Percentiles rank a stretch among this genome's conserved stretches.
These are phyloP conservation scores for Garra rufa DNA, from an alignment of 2,113 vertebrate species.

Conservation along the genomic window DNA sequence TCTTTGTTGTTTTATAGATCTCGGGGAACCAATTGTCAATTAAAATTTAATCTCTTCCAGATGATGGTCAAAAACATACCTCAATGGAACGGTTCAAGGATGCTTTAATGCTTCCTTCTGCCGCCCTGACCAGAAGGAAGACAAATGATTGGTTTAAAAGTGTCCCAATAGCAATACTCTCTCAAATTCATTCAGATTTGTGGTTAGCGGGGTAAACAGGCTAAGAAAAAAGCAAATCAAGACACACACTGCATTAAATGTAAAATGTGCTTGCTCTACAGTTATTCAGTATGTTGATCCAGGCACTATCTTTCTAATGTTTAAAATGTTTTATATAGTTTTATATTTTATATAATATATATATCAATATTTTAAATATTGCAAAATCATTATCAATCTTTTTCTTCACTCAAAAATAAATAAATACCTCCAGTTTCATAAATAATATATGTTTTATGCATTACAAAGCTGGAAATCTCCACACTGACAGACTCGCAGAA, in stretches of 20 bases:
- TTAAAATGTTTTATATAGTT: background rate
- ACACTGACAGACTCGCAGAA: background rate
- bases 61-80: conserved; percentile 7
- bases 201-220: conserved; percentile 17
- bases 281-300: background rate
- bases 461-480: background rate
- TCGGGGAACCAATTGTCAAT: background rate
- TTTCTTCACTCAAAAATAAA: background rate
- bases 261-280: background rate
- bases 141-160: background rate
- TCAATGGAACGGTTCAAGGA: background rate
- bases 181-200: background rate
- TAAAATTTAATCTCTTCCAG: conserved; percentile 12
- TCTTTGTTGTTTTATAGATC: conserved; percentile 26
- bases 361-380: background rate
- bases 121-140: conserved; percentile 1
- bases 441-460: background rate
- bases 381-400: background rate
- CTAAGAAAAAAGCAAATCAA: background rate
- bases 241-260: background rate
- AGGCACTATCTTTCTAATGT: background rate
- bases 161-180: conserved; percentile 14
- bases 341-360: background rate
- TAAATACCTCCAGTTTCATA: background rate
- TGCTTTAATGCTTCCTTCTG: conserved; percentile 5